phyloP scores from a whole-genome alignment of 2,113 vertebrate genomes.

The Corvus hawaiiensis region DNA sequence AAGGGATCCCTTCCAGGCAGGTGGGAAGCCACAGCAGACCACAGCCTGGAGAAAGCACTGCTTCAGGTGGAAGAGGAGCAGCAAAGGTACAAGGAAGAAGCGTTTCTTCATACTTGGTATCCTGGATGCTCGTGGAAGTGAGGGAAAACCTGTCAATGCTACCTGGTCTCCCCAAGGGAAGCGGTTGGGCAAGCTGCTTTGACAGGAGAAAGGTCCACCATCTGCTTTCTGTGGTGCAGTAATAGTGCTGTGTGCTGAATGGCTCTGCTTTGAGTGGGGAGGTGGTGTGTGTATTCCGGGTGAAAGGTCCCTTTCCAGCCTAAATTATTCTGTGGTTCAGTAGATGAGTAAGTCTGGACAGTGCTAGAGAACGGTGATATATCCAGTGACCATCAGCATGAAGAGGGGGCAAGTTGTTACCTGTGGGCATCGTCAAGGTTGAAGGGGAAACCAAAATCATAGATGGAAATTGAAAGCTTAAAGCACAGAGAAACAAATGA shows the following conservation, averaged over 20 bases:
- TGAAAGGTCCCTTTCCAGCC: not conserved
- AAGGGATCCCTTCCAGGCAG: conserved; percentile 62
- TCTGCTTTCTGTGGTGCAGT: not conserved
- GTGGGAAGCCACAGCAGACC: conserved; percentile 71
- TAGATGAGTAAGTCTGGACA: not conserved
- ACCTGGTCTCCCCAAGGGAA: not conserved
- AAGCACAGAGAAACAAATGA: not conserved
- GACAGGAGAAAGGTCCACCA: not conserved
- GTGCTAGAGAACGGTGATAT: not conserved
- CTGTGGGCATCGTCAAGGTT: accelerated
- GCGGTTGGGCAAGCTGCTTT: not conserved
- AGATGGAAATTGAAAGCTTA: not conserved
- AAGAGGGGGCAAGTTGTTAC: not conserved
- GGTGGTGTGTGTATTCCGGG: not conserved
- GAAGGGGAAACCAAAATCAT: not conserved
- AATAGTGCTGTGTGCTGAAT: not conserved
- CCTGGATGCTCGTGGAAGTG: not conserved
- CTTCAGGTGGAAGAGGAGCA: conserved; percentile 85
- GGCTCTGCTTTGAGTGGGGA: not conserved
- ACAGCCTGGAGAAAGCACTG: conserved; percentile 80
- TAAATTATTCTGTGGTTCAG: not conserved
- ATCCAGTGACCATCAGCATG: not conserved
- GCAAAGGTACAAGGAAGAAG: conserved; percentile 75
- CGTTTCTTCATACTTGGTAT: not conserved
- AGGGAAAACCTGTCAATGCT: not conserved